Percentiles rank a stretch among this genome's conserved stretches.
Evolutionary conservation across 2,797 vertebrate species (phyloP).

Genomic region (Chelon labrosus): DNA sequence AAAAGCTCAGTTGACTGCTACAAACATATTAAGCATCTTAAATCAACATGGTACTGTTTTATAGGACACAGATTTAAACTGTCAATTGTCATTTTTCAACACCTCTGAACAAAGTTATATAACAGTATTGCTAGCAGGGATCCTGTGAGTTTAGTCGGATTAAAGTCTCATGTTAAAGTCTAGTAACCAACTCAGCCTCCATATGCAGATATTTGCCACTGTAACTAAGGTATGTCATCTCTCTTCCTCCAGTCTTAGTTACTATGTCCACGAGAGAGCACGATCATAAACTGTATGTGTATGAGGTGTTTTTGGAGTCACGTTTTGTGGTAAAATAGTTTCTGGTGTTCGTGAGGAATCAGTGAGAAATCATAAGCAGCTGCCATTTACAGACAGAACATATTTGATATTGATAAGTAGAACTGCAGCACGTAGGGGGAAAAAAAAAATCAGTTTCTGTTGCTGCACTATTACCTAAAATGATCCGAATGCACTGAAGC

Average conservation of each 20-base stretch:
- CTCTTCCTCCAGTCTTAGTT: neutral
- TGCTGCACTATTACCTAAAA: neutral
- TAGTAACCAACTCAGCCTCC: too few species aligned
- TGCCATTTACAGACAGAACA: constrained; percentile 1
- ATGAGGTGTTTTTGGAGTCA: too few species aligned
- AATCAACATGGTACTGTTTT: neutral
- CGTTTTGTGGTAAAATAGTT: neutral
- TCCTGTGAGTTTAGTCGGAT: too few species aligned
- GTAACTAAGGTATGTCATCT: neutral
- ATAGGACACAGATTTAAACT: too few species aligned
- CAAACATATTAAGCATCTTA: neutral
- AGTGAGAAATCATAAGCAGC: neutral
- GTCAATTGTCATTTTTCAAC: too few species aligned
- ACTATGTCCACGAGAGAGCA: neutral
- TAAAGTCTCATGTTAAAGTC: too few species aligned
- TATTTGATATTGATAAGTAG: neutral
- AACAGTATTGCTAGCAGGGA: too few species aligned
- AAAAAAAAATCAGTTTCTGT: neutral
- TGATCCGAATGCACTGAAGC: neutral
- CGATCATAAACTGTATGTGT: neutral
- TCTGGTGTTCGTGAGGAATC: neutral
- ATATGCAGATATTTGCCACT: too few species aligned
- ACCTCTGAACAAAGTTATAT: too few species aligned
- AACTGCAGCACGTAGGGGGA: neutral
- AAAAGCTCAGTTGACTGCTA: neutral